Conservation (phyloP, 2,113 vertebrate species). For the Plecotus auritus region DNA sequence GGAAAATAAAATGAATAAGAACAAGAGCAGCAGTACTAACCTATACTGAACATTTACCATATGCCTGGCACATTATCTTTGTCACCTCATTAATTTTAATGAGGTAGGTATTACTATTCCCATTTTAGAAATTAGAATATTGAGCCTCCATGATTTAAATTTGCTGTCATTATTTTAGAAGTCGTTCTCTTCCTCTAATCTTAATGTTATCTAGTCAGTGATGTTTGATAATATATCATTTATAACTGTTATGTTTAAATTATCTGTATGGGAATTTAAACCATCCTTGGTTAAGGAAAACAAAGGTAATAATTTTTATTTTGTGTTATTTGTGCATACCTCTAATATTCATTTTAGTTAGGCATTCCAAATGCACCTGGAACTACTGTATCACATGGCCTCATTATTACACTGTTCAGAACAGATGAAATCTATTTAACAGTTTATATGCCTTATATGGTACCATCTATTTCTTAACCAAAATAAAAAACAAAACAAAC, state of each 20-base stretch:
- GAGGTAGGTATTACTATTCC: not conserved
- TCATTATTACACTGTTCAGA: not conserved
- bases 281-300: not conserved
- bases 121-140: constrained; percentile 31
- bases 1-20: not conserved
- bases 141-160: not conserved
- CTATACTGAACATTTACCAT: not conserved
- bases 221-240: not conserved
- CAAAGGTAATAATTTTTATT: not conserved
- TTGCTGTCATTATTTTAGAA: not conserved
- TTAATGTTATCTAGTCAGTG: not conserved
- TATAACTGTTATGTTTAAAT: not conserved
- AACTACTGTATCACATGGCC: not conserved
- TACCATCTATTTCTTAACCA: not conserved
- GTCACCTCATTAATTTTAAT: not conserved
- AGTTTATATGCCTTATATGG: not conserved
- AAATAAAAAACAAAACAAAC: not conserved
- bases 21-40: not conserved
- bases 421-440: not conserved
- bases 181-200: not conserved
- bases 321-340: not conserved
- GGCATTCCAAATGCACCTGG: not conserved
- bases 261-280: too few relatives aligned
- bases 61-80: not conserved
- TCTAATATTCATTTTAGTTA: not conserved